Conservation (phyloP, 2,113 vertebrate species). For the Rhinoderma darwinii region DNA sequence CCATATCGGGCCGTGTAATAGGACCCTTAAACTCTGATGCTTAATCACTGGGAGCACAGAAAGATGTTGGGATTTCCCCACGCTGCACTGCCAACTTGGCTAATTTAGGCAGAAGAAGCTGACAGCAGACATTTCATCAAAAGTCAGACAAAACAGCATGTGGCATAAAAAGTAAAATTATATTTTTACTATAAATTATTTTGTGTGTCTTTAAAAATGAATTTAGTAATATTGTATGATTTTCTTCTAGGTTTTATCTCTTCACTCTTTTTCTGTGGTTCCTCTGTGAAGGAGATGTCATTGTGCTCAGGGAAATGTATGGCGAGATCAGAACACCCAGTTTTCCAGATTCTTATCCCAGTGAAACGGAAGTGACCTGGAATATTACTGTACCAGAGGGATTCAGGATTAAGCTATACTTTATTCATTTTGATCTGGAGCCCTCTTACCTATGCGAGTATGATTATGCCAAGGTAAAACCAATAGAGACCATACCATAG, state of each 20-base stretch:
- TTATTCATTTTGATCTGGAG: conserved; percentile 96
- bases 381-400: conserved; percentile 85
- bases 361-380: conserved; percentile 81
- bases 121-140: not conserved
- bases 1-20: too few relatives aligned
- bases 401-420: conserved; percentile 86
- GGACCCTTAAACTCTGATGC: too few relatives aligned
- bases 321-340: conserved; percentile 88
- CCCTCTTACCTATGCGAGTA: conserved; percentile 97
- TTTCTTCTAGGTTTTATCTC: conserved; percentile 72
- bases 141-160: not conserved
- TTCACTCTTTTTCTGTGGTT: conserved; percentile 68
- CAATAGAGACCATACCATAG: not conserved
- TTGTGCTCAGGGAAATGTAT: conserved; percentile 78
- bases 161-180: not conserved
- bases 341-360: conserved; percentile 90
- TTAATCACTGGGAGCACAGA: too few relatives aligned
- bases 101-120: not conserved
- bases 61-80: too few relatives aligned
- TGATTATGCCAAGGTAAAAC: conserved; percentile 91
- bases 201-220: not conserved
- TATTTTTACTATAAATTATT: not conserved
- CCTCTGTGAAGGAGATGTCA: conserved; percentile 58
- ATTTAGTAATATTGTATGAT: not conserved
- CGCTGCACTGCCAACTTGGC: too few relatives aligned